phyloP scores from a whole-genome alignment of 2,888 invertebrate species.

The Brenthis hecate region DNA sequence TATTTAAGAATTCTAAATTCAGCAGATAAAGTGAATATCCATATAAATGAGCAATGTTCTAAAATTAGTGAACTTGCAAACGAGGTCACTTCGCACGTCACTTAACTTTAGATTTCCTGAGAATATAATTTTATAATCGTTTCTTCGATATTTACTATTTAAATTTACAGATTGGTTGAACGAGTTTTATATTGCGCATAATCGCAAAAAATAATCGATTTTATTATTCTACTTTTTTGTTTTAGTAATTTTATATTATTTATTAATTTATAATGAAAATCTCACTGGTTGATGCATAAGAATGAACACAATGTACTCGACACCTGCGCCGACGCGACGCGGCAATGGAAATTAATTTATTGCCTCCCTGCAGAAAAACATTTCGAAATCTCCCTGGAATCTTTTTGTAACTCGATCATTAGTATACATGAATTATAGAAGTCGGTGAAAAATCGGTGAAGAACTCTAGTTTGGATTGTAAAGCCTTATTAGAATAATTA shows the following conservation, averaged over 20 bases:
- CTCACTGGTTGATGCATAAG: slow-evolving; percentile 49
- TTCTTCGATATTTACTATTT: background rate
- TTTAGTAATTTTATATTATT: too few species aligned
- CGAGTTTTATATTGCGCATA: too few species aligned
- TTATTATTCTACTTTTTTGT: too few species aligned
- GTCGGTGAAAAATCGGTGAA: too few species aligned
- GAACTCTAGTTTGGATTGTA: too few species aligned
- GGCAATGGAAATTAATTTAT: slow-evolving; percentile 36
- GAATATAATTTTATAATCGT: slow-evolving; percentile 1
- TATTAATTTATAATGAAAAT: background rate
- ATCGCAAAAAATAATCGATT: too few species aligned
- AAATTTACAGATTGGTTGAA: too few species aligned
- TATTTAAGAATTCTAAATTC: background rate
- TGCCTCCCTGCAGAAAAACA: slow-evolving; percentile 14
- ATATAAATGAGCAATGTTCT: slow-evolving; percentile 53
- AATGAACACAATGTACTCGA: slow-evolving; percentile 49
- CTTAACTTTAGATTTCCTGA: slow-evolving; percentile 46
- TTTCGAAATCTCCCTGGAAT: slow-evolving; percentile 34
- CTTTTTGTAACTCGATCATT: slow-evolving; percentile 2
- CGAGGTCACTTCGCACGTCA: slow-evolving; percentile 58
- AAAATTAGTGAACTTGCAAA: slow-evolving; percentile 67
- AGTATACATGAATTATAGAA: too few species aligned
- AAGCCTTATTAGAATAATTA: too few species aligned
- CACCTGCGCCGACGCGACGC: slow-evolving; percentile 49
- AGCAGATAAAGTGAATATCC: background rate